phyloP scores from a whole-genome alignment of 2,888 invertebrate species.

The Fabriciana adippe region DNA sequence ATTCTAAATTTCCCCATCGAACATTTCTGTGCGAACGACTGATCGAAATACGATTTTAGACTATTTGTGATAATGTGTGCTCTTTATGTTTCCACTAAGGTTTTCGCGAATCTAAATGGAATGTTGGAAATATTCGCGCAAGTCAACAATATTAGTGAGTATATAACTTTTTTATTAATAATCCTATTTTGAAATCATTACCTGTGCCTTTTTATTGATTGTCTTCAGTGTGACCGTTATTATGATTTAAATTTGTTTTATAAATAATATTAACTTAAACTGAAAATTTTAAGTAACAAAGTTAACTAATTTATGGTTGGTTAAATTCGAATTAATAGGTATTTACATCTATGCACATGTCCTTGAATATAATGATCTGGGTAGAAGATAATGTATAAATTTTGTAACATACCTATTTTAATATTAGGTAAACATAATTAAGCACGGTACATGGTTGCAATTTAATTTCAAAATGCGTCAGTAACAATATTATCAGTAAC shows the following conservation, averaged over 20 bases:
- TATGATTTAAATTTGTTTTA: too few species aligned
- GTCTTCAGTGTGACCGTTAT: too few species aligned
- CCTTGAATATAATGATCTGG: neutral
- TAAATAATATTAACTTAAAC: neutral
- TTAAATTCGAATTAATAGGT: too few species aligned
- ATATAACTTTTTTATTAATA: constrained; percentile 25
- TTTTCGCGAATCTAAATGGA: constrained; percentile 55
- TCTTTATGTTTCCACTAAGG: constrained; percentile 55
- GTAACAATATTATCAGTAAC: too few species aligned
- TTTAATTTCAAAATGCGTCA: neutral
- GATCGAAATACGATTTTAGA: constrained; percentile 62
- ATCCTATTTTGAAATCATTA: too few species aligned
- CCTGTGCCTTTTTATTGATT: too few species aligned
- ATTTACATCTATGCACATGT: neutral
- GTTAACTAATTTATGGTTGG: too few species aligned
- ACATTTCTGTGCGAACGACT: constrained; percentile 66
- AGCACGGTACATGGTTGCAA: constrained; percentile 5
- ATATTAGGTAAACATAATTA: constrained; percentile 7
- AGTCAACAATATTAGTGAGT: constrained; percentile 67
- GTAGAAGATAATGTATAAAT: neutral
- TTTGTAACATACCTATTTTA: constrained; percentile 4
- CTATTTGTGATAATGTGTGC: constrained; percentile 55
- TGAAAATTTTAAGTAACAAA: neutral
- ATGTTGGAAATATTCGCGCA: constrained; percentile 57
- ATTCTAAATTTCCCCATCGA: constrained; percentile 58